Evolutionary conservation across 2,113 vertebrate genomes (phyloP).

Genomic region (Semicossyphus pulcher): DNA sequence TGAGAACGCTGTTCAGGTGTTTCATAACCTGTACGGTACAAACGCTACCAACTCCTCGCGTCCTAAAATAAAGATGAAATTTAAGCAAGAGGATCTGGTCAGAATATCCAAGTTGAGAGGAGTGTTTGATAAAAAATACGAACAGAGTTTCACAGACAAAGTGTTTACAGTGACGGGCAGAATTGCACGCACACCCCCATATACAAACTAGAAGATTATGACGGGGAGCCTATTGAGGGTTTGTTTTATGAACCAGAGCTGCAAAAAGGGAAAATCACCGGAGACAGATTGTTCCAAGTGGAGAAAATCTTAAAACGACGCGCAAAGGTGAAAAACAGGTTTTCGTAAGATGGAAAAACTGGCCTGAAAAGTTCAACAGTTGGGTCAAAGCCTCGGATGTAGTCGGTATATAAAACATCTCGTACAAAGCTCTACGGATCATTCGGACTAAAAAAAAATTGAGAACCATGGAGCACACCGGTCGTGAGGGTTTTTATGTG

Average conservation of each 20-base stretch:
- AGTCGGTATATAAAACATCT: neutral
- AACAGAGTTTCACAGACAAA: neutral
- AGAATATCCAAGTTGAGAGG: neutral
- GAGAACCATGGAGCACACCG: neutral
- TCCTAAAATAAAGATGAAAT: neutral
- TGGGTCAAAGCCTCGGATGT: neutral
- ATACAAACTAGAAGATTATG: neutral
- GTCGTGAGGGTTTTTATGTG: neutral
- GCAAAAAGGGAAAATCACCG: neutral
- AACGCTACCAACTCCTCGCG: neutral
- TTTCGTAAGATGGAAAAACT: neutral
- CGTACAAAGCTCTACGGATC: no score
- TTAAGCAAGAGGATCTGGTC: neutral
- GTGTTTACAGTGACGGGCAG: neutral
- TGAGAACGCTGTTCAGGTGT: neutral
- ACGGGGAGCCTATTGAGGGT: neutral
- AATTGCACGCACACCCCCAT: neutral
- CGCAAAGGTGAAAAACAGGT: neutral
- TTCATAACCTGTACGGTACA: neutral
- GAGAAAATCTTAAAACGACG: neutral
- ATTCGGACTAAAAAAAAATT: no score
- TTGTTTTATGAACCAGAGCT: neutral
- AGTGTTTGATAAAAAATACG: no score
- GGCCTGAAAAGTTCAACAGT: slow-evolving; percentile 10
- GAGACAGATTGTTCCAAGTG: neutral